Evolutionary conservation across 2,797 vertebrate genomes (phyloP), one percentile per base, ranked within the genome.

Genomic region (Channa striata): DNA sequence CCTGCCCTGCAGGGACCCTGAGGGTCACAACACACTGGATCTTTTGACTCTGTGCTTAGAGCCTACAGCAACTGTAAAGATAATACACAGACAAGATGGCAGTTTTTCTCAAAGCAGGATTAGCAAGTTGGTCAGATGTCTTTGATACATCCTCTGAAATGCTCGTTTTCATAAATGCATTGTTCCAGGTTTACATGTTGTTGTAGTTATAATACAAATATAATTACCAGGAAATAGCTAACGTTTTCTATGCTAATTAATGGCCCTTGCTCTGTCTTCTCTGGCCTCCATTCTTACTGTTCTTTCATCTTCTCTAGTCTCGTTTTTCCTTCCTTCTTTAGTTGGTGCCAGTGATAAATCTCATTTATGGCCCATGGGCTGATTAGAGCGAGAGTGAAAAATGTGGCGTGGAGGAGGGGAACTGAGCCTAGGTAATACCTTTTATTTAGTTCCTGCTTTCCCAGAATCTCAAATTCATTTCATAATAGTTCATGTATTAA

Each of bases 331-430:
- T 72, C 78, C 69, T 64, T 72, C 72, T 79, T 67, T 75, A 75
- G 66, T 83, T 77, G 73, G 74, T 90, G 87, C 78, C 77, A 81
- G 87, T 88, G 82, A 93, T 93, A 93, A 93, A 93, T 92, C 84
- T 89, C 59, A 87, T 93, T 92, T 91, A 92, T 89, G 52, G 86
- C 81, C 81, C 39, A 14, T 86, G 72, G 86, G 76, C 78, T 91
- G 86, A 92, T 92, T 88, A 87, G 87, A 89, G 84, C 77, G 80
- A 90, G 83, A 85, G 83, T 87, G 74, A 89, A 91, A 91, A 88
- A 88, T 84, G 79, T 74, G 63, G 73, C 70, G 76, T 89, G 84
- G 89, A 87, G 84, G 87, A 83, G 77, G 80, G 80, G 83, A 70
- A 71, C 64, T 8, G 5, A 72, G 58, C 47, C 74, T 85, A 85